Base-by-base conservation (phyloP, 2,888 invertebrate species). In the Saturnia japonica region DNA sequence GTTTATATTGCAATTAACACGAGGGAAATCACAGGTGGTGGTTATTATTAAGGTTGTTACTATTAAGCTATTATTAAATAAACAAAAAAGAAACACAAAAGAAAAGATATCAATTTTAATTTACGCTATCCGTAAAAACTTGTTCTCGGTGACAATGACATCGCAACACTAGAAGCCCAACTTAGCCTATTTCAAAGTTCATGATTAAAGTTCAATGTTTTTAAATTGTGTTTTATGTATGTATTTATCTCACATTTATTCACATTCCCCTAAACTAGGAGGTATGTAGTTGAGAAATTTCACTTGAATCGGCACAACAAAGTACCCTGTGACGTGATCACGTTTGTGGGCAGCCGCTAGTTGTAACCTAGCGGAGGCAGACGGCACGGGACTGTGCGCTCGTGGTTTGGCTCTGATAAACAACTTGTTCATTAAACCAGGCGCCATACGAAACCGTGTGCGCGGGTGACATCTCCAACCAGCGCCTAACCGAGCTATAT, bases 301-400 rank as follows among this genome's bases (percentile, higher is more conserved):
- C 0, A 85, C 86, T 25, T 76, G 64, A n/a, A 92, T 76, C 0
- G 90, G 90, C 62, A 92, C 82, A 1, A 77, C 72, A 74, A 88
- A 91, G 73, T 86, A 86, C 0, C 84, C 88, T 0, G 84, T 81
- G 0, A 89, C 86, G n/a, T 71, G 74, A 71, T 92, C 91, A 22
- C 90, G 84, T 72, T 84, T 76, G 74, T 90, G 85, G 7, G 85
- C 82, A 8, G 89, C 86, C 9, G 88, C 86, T 19, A 92, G 70
- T 72, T 91, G 90, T 22, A 91, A 68, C 19, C 74, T 81, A 1
- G 83, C 76, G n/a, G 66, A 68, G 0, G 86, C 84, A 25, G 70
- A 71, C 0, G 81, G 75, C 1, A 90, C 74, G 0, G 87, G 84
- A 0, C 85, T 73, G 0, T 67, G 25, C n/a, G 70, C 71, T 3